Conservation (phyloP, 2,797 vertebrate species). For the Buphagus erythrorhynchus region DNA sequence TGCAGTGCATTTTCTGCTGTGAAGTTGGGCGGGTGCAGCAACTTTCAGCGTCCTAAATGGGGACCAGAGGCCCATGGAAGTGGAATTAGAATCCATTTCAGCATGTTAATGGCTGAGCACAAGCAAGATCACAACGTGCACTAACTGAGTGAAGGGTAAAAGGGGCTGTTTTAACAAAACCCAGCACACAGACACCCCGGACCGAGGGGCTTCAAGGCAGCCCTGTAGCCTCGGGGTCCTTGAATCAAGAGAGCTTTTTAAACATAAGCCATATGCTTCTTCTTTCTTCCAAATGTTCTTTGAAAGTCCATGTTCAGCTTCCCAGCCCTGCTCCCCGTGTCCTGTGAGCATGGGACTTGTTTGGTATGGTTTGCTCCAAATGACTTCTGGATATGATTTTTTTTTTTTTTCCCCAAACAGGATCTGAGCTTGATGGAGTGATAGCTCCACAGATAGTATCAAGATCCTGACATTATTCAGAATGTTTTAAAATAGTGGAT, state of each 20-base stretch:
- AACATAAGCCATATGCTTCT: conserved; percentile 51
- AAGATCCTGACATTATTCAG: neutral
- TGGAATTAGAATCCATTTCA: neutral
- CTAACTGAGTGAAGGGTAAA: neutral
- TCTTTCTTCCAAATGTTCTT: conserved; percentile 16
- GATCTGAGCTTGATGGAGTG: neutral
- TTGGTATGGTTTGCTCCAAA: neutral
- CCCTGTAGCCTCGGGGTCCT: neutral
- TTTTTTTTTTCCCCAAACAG: neutral
- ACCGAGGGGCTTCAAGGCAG: neutral
- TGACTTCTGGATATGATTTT: neutral
- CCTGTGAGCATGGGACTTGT: neutral
- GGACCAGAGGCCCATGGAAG: neutral
- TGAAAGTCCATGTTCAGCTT: neutral
- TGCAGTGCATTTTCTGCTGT: neutral
- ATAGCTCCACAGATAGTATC: neutral
- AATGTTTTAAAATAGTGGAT: neutral
- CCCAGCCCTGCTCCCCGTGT: neutral
- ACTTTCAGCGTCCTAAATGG: neutral
- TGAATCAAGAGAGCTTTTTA: conserved; percentile 14
- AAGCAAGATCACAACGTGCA: neutral
- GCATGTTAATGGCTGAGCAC: neutral
- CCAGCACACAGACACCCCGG: neutral
- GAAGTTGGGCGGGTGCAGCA: neutral
- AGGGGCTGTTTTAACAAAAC: conserved; percentile 20